Evolutionary conservation across 2,797 vertebrate genomes (phyloP).

Genomic region (Scolopax bukidnonensis): DNA sequence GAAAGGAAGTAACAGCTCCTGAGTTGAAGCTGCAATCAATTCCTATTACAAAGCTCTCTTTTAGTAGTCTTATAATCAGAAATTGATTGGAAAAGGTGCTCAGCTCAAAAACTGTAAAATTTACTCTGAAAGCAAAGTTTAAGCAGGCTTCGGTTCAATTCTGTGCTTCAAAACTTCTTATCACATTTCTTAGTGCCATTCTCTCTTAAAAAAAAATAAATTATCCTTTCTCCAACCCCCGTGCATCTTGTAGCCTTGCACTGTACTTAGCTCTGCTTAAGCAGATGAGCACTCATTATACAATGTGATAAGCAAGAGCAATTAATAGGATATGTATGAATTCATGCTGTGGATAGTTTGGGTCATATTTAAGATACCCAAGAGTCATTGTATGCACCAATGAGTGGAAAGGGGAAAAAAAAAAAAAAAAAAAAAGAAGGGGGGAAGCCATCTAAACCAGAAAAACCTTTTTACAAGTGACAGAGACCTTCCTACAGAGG

Average conservation of each 20-base stretch:
- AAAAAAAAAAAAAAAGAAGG: neutral
- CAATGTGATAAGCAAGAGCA: neutral
- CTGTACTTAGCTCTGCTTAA: neutral
- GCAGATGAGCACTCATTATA: neutral
- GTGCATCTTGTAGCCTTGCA: neutral
- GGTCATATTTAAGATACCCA: neutral
- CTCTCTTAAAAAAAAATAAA: neutral
- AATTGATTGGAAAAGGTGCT: neutral
- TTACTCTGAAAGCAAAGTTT: neutral
- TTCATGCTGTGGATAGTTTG: neutral
- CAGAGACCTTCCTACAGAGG: neutral
- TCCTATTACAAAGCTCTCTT: conserved; percentile 29
- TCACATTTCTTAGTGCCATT: neutral
- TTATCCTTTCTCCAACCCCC: neutral
- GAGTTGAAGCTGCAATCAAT: conserved; percentile 5
- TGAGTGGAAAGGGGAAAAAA: neutral
- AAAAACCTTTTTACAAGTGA: neutral
- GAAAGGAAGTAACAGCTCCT: conserved; percentile 4
- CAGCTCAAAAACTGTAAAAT: neutral
- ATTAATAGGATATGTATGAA: neutral
- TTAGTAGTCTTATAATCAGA: neutral
- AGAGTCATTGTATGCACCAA: neutral
- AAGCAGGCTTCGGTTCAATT: neutral
- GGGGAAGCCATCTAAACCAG: neutral
- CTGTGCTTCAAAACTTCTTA: neutral